Base-by-base conservation (phyloP, 2,888 invertebrate genomes). In the Volucella zonaria region DNA sequence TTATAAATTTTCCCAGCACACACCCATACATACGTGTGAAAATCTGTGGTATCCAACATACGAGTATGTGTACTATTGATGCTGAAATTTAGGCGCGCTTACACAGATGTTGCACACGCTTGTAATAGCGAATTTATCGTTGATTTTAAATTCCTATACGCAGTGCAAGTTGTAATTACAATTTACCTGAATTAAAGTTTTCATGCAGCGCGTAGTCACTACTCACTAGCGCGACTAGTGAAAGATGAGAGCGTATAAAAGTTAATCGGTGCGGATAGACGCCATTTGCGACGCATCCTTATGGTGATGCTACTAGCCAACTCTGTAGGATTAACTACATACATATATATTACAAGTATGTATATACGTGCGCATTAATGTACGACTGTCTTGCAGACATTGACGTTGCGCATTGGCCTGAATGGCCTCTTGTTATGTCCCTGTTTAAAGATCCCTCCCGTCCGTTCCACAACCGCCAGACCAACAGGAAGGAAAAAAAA, bases 171-270 rank as follows among this genome's bases (percentile, higher is more conserved):
- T 77, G 80, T 85, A 80, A 85, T 85, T 85, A 81, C 76, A 81
- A 81, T 85, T 81, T 73, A 81, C 64, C 73, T 77, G 85, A 85
- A 73, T 76, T 77, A 77, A 85, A 77, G 61, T 75, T 67, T 15
- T 67, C 64, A 47, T 11, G 45, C 9, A 54, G 8, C 38, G 12
- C 14, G 31, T 52, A 15, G 47, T 11, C 12, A 54, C 43, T 12
- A 18, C n/a, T n/a, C n/a, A n/a, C n/a, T n/a, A 15, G 62, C 11
- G 59, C 15, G 47, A 45, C 49, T 67, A 66, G 79, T 79, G 83
- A 83, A 83, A 83, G 83, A 80, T 83, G 83, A 83, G 83, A 79
- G 66, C 75, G 75, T 66, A 83, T 83, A 83, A 83, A 83, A 83
- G 64, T 79, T 79, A 79, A 83, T 77, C 68, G 77, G 49, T 23